phyloP scores from a whole-genome alignment of 2,113 vertebrate genomes.

The Donacobius atricapilla region DNA sequence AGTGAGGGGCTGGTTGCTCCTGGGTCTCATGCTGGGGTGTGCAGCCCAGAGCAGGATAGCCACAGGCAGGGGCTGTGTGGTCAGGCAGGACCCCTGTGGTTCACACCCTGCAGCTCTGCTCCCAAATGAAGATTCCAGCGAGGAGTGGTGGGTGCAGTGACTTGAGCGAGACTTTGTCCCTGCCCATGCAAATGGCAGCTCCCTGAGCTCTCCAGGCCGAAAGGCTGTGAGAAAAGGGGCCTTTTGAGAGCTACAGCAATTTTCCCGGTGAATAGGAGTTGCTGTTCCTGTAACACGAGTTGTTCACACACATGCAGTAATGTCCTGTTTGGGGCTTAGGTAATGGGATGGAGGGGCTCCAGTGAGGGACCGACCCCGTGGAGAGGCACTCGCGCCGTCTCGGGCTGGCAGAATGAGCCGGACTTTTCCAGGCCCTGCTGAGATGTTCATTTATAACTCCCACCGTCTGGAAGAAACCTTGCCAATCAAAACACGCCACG shows the following conservation, averaged over 20 bases:
- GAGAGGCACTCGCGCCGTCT: slow-evolving; percentile 61
- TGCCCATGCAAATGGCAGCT: background rate
- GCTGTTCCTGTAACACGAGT: slow-evolving; percentile 66
- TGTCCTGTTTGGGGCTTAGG: slow-evolving; percentile 77
- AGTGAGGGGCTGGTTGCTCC: background rate
- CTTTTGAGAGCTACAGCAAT: background rate
- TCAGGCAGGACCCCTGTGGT: background rate
- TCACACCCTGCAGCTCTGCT: background rate
- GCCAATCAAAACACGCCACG: slow-evolving; percentile 84
- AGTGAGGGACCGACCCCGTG: slow-evolving; percentile 63
- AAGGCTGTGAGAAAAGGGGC: background rate
- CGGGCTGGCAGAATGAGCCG: slow-evolving; percentile 73
- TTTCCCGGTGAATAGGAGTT: slow-evolving; percentile 45
- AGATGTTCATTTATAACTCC: slow-evolving; percentile 86
- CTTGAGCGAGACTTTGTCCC: background rate
- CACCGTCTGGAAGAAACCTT: slow-evolving; percentile 78
- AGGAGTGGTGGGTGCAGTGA: background rate
- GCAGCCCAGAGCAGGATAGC: fast-evolving
- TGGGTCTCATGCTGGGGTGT: fast-evolving
- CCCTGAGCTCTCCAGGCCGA: background rate
- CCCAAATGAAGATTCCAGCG: fast-evolving
- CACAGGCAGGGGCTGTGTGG: background rate
- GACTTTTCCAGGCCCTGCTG: slow-evolving; percentile 79
- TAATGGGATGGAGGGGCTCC: slow-evolving; percentile 82
- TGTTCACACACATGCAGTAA: slow-evolving; percentile 65